Evolutionary conservation across 2,113 vertebrate species (phyloP), one percentile per base, ranked within the genome.

Genomic region (Hippocampus guttulatus): DNA sequence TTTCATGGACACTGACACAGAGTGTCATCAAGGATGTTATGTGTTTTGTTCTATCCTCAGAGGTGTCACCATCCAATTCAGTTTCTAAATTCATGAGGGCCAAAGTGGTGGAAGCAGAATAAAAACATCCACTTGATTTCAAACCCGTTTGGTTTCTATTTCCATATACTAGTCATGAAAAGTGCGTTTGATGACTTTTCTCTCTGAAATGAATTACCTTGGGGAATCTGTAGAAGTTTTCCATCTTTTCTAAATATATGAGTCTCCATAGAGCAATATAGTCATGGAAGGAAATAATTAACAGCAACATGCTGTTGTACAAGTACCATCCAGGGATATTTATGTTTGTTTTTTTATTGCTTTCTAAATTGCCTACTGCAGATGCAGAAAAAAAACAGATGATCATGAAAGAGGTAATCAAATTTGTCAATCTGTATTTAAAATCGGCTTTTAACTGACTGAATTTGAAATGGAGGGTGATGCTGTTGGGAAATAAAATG

Each of bases 231-330:
- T 49, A 54, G 62, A 77, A 69, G 75, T 67, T 12, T 55, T 41
- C 38, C 6, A 64, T 57, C 63, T 74, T 61, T 33, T 83, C 66
- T 49, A 38, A 38, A 38, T 38, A 70, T 76, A 71, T 30, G 74
- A 8, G 43, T 41, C 52, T 79, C 69, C 30, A 41, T 69, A 63
- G 70, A 79, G 70, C 55, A 74, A 79, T 70, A 69, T 45, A 78
- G 66, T 40, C 71, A 80, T 77, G 86, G 79, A 81, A 84, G 38
- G 73, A 81, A 76, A 75, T 81, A 80, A 88, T 89, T 84, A 86
- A 43, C 68, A 70, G 30, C 49, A n/a, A 62, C 66, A 25, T 78
- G 30, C 25, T 62, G 52, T 27, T 75, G 52, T 76, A 87, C 84
- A 78, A 85, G 82, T 77, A 67, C 69, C 60, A 67, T 69, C 54